Percentiles rank a stretch among this genome's conserved stretches.
phyloP scores from a whole-genome alignment of 2,888 invertebrate species.

The Diachrysia chrysitis region DNA sequence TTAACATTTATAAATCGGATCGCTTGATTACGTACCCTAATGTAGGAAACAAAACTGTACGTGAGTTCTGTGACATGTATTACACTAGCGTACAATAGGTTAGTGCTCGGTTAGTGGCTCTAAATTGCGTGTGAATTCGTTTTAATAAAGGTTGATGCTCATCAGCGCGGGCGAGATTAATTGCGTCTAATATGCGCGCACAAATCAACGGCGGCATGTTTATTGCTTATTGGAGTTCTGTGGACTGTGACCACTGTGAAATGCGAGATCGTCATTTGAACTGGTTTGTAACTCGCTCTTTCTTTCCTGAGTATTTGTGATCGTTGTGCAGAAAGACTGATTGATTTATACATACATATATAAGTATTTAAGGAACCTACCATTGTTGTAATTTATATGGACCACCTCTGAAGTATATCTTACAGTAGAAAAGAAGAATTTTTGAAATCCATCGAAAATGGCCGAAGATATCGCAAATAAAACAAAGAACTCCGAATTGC shows the following conservation, averaged over 20 bases:
- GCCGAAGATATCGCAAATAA: too few relatives aligned
- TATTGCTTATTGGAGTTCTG: slow-evolving; percentile 30
- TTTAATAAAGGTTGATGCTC: background rate
- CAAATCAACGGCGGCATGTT: slow-evolving; percentile 56
- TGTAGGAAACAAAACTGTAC: background rate
- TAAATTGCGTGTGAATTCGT: background rate
- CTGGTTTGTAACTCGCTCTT: background rate
- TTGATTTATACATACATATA: too few relatives aligned
- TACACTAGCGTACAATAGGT: too few relatives aligned
- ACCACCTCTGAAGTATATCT: too few relatives aligned
- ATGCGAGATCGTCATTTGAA: slow-evolving; percentile 13
- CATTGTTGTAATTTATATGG: too few relatives aligned
- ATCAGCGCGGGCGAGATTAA: slow-evolving; percentile 51
- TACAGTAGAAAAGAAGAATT: too few relatives aligned
- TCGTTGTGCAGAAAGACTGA: slow-evolving; percentile 10
- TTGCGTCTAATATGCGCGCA: slow-evolving; percentile 59
- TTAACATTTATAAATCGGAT: too few relatives aligned
- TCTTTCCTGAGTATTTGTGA: background rate
- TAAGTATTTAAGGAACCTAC: too few relatives aligned
- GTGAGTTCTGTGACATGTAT: background rate
- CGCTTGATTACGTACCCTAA: too few relatives aligned
- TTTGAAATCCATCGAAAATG: too few relatives aligned
- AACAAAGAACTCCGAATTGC: too few relatives aligned
- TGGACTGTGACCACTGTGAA: slow-evolving; percentile 16
- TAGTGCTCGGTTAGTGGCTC: background rate